phyloP scores from a whole-genome alignment of 1,140 invertebrate genomes.

The Lithobius niger region DNA sequence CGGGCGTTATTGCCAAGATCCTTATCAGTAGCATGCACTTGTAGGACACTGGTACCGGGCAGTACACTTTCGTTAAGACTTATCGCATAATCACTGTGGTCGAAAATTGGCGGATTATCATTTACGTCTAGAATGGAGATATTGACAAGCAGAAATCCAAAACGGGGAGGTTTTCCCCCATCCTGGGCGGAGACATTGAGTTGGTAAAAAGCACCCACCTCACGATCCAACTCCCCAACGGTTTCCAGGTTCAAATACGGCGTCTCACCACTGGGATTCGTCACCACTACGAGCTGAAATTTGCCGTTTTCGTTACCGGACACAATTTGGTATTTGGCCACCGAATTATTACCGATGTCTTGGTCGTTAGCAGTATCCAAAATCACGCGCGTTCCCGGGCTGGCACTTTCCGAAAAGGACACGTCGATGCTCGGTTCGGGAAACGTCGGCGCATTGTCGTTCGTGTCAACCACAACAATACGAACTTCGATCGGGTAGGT shows the following conservation, averaged over 20 bases:
- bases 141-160: slow-evolving; percentile 76
- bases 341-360: slow-evolving; percentile 71
- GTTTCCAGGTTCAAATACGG: slow-evolving; percentile 82
- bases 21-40: slow-evolving; percentile 80
- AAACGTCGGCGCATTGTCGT: slow-evolving; percentile 80
- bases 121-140: slow-evolving; percentile 84
- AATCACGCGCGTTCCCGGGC: slow-evolving; percentile 65
- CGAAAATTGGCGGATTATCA: slow-evolving; percentile 87
- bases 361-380: slow-evolving; percentile 74
- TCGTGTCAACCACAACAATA: slow-evolving; percentile 69
- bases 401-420: slow-evolving; percentile 79
- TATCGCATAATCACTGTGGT: slow-evolving; percentile 82
- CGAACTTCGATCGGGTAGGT: slow-evolving; percentile 86
- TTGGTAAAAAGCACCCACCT: slow-evolving; percentile 63
- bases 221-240: slow-evolving; percentile 74
- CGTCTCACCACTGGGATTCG: slow-evolving; percentile 72
- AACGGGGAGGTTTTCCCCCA: slow-evolving; percentile 59
- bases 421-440: slow-evolving; percentile 73
- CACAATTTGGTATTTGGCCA: slow-evolving; percentile 72
- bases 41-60: slow-evolving; percentile 68
- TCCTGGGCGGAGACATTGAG: slow-evolving; percentile 82
- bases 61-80: slow-evolving; percentile 80
- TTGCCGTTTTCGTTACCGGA: slow-evolving; percentile 74
- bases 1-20: slow-evolving; percentile 85
- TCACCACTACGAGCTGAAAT: slow-evolving; percentile 70